Percentiles rank a stretch among this genome's conserved stretches.
Conservation (phyloP, 2,888 invertebrate species). For the Thymelicus lineola region DNA sequence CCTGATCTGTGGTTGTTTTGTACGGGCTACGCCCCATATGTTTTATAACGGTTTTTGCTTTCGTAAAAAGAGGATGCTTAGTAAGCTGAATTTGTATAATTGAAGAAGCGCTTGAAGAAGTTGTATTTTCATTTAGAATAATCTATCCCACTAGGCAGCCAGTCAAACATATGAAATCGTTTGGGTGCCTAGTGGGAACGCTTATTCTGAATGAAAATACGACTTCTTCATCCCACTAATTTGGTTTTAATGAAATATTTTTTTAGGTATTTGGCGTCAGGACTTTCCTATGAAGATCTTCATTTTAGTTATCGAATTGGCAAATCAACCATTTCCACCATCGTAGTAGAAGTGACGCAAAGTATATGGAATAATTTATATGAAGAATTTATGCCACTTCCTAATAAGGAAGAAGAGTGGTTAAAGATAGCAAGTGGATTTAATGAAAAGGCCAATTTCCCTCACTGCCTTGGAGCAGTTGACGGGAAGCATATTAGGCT, state of each 20-base stretch:
- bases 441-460: constrained; percentile 14
- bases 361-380: constrained; percentile 20
- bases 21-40: too few relatives aligned
- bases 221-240: constrained; percentile 17
- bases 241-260: constrained; percentile 10
- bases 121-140: too few relatives aligned
- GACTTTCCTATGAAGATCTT: constrained; percentile 20
- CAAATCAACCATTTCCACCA: constrained; percentile 18
- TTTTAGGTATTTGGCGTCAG: constrained; percentile 21
- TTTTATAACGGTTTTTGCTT: too few relatives aligned
- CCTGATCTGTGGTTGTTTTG: too few relatives aligned
- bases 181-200: too few relatives aligned
- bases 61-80: too few relatives aligned
- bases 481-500: too few relatives aligned
- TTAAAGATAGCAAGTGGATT: constrained; percentile 17
- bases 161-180: too few relatives aligned
- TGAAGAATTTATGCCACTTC: constrained; percentile 19
- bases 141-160: too few relatives aligned
- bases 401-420: constrained; percentile 19
- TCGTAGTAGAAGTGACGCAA: constrained; percentile 19
- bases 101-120: too few relatives aligned
- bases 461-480: too few relatives aligned
- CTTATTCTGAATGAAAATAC: constrained; percentile 19
- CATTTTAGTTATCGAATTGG: constrained; percentile 20
- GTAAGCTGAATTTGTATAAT: too few relatives aligned